phyloP scores from a whole-genome alignment of 2,797 vertebrate genomes.

The Podargus strigoides region DNA sequence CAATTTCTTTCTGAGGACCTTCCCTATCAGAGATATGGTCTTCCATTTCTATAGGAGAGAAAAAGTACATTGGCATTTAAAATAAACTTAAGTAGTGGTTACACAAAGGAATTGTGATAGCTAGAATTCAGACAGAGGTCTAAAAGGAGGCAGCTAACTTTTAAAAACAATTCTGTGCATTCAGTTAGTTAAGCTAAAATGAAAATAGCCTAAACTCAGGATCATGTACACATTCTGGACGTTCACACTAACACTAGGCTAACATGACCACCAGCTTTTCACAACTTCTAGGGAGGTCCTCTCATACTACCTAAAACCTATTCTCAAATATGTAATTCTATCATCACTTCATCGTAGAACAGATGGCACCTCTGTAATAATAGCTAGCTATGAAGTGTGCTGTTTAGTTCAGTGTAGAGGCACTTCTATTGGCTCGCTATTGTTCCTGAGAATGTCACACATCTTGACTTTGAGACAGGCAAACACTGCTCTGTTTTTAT shows the following conservation, averaged over 20 bases:
- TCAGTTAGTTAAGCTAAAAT: background rate
- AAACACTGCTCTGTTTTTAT: background rate
- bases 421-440: background rate
- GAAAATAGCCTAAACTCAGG: background rate
- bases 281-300: background rate
- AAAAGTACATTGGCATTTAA: background rate
- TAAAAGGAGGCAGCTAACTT: background rate
- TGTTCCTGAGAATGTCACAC: background rate
- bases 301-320: background rate
- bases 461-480: background rate
- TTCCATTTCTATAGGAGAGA: slow-evolving; percentile 72
- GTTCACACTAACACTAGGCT: background rate
- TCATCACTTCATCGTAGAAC: background rate
- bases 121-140: background rate
- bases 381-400: background rate
- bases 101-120: background rate
- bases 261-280: background rate
- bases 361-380: background rate
- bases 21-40: slow-evolving; percentile 56
- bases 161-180: background rate
- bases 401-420: background rate
- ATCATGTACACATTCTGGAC: background rate
- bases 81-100: background rate
- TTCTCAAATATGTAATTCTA: background rate
- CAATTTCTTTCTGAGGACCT: slow-evolving; percentile 79